phyloP scores from a whole-genome alignment of 2,113 vertebrate genomes.

The Pterocles burchelli region DNA sequence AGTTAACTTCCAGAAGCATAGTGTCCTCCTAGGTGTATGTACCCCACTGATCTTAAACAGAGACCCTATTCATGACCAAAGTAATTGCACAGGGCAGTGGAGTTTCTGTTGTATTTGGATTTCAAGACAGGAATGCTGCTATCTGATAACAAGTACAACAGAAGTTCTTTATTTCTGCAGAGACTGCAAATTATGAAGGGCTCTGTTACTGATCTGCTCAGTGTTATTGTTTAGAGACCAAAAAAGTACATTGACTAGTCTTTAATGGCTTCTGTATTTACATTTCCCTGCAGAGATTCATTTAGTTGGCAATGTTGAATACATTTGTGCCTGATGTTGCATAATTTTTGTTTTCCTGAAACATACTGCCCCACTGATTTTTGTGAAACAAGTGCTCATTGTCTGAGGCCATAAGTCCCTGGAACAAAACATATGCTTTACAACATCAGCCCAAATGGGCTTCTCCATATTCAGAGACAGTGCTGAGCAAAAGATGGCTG shows the following conservation, averaged over 20 bases:
- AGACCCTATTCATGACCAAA: constrained; percentile 57
- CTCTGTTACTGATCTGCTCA: background rate
- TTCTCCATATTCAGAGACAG: background rate
- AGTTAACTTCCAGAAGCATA: constrained; percentile 72
- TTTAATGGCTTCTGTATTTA: constrained; percentile 53
- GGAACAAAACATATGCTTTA: background rate
- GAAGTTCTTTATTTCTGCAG: constrained; percentile 48
- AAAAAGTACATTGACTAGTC: background rate
- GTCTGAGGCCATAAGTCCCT: background rate
- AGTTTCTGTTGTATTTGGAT: constrained; percentile 74
- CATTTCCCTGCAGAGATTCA: constrained; percentile 58
- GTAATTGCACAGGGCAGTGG: constrained; percentile 67
- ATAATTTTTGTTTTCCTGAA: constrained; percentile 63
- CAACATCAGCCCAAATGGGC: background rate
- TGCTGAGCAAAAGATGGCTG: background rate
- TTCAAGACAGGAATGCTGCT: constrained; percentile 32
- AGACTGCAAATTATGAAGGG: background rate
- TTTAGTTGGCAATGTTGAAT: constrained; percentile 35
- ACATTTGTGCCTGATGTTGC: constrained; percentile 37
- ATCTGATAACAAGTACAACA: constrained; percentile 37
- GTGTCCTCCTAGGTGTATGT: constrained; percentile 67
- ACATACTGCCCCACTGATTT: background rate
- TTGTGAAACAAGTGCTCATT: constrained; percentile 17
- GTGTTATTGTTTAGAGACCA: constrained; percentile 1
- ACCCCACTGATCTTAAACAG: constrained; percentile 76